These are phyloP conservation scores for Kryphioiulus occultus DNA, from an alignment of 2,888 invertebrate genomes.

Conservation along the genomic window DNA sequence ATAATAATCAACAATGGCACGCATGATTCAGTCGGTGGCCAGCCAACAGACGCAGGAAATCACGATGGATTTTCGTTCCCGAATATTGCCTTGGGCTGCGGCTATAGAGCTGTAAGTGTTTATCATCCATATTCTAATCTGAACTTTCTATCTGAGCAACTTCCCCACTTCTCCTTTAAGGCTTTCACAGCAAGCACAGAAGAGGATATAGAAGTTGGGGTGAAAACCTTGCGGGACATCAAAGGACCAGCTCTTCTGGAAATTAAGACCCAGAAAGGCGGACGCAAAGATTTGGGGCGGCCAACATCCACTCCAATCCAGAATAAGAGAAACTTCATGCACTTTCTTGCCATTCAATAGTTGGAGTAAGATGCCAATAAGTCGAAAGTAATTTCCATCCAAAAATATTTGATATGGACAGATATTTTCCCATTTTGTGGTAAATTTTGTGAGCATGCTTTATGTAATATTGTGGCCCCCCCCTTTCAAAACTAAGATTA, in stretches of 20 bases:
- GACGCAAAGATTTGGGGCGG: conserved; percentile 62
- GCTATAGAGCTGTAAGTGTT: conserved; percentile 60
- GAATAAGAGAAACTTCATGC: conserved; percentile 64
- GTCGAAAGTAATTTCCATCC: not conserved
- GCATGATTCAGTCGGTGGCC: conserved; percentile 65
- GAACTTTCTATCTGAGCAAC: not conserved
- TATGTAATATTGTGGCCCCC: not conserved
- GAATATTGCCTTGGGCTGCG: conserved; percentile 60
- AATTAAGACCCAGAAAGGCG: conserved; percentile 61
- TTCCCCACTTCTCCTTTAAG: conserved; percentile 54
- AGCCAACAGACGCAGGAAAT: conserved; percentile 61
- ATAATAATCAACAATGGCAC: conserved; percentile 64
- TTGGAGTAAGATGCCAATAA: not conserved
- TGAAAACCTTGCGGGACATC: conserved; percentile 57
- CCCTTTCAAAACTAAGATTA: not conserved
- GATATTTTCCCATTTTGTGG: not conserved
- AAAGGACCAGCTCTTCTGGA: conserved; percentile 63
- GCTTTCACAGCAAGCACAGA: conserved; percentile 59
- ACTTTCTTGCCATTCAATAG: conserved; percentile 58
- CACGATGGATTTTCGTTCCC: conserved; percentile 59
- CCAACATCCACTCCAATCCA: conserved; percentile 63
- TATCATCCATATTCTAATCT: not conserved
- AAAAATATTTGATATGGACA: not conserved
- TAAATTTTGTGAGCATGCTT: not conserved
- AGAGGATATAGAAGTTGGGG: conserved; percentile 59